A percentile compares a stretch with the other conserved stretches of the same genome.
Evolutionary conservation across 2,888 invertebrate genomes (phyloP).

Genomic region (Gasteruption jaculator): DNA sequence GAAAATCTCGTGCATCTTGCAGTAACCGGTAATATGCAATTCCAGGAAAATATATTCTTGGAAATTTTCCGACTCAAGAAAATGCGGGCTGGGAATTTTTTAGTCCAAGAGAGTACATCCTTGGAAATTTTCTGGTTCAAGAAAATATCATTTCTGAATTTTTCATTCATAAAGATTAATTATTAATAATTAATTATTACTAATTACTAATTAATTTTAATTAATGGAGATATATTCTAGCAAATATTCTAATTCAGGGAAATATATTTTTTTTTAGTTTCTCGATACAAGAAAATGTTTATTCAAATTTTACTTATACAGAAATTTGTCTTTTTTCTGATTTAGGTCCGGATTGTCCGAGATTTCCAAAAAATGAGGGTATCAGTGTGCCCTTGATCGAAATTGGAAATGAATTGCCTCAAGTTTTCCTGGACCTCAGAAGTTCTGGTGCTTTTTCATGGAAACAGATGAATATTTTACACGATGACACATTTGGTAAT

Average conservation of each 20-base stretch:
- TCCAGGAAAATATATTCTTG: neutral
- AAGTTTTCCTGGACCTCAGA: slow-evolving; percentile 71
- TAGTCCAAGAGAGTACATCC: neutral
- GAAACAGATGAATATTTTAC: slow-evolving; percentile 68
- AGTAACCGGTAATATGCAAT: slow-evolving; percentile 57
- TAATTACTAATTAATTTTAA: no score
- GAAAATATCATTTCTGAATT: no score
- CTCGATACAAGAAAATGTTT: no score
- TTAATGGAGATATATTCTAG: no score
- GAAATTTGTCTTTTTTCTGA: no score
- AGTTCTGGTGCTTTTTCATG: slow-evolving; percentile 64
- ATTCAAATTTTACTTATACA: slow-evolving; percentile 9
- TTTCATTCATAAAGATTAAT: no score
- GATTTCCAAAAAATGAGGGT: slow-evolving; percentile 64
- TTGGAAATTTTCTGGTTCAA: neutral
- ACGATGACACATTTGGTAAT: slow-evolving; percentile 69
- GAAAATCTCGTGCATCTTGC: slow-evolving; percentile 69
- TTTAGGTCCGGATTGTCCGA: slow-evolving; percentile 71
- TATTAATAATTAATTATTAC: no score
- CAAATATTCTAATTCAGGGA: no score
- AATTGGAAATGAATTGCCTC: slow-evolving; percentile 70
- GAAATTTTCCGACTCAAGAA: no score
- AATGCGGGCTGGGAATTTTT: no score
- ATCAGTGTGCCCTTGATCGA: slow-evolving; percentile 69
- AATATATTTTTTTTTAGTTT: no score